phyloP scores from a whole-genome alignment of 1,140 invertebrate species.

The Hestina assimilis region DNA sequence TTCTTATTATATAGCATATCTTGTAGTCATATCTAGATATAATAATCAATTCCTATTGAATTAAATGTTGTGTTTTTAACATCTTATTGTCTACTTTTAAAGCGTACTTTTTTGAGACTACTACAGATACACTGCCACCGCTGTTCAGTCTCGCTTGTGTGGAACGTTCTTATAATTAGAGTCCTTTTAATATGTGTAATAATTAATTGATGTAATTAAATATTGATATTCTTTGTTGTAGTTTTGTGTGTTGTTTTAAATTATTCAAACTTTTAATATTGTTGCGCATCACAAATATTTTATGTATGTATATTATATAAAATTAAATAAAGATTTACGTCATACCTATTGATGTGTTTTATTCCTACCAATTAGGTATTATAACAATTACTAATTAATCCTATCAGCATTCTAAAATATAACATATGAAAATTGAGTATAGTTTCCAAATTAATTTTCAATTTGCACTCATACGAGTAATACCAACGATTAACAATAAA shows the following conservation, averaged over 20 bases:
- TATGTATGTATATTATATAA: constrained; percentile 12
- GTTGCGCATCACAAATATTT: neutral
- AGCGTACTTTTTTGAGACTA: neutral
- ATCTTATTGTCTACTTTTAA: neutral
- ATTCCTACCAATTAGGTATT: neutral
- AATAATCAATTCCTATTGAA: constrained; percentile 5
- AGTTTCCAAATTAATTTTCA: neutral
- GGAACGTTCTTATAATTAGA: neutral
- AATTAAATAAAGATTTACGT: constrained; percentile 14
- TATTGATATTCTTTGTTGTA: neutral
- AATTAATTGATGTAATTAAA: neutral
- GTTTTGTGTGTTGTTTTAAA: neutral
- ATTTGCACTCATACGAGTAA: neutral
- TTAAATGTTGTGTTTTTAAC: neutral
- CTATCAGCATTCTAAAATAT: neutral
- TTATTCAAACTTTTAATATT: constrained; percentile 4
- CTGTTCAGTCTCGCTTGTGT: constrained; percentile 2
- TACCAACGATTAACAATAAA: neutral
- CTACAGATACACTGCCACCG: constrained; percentile 4
- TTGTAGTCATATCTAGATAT: constrained; percentile 20
- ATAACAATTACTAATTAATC: too few species aligned
- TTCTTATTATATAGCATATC: constrained; percentile 19
- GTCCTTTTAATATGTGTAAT: neutral
- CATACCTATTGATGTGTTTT: constrained; percentile 5
- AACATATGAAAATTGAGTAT: neutral